Evolutionary conservation across 2,113 vertebrate genomes (phyloP).

Genomic region (Clarias batrachus): DNA sequence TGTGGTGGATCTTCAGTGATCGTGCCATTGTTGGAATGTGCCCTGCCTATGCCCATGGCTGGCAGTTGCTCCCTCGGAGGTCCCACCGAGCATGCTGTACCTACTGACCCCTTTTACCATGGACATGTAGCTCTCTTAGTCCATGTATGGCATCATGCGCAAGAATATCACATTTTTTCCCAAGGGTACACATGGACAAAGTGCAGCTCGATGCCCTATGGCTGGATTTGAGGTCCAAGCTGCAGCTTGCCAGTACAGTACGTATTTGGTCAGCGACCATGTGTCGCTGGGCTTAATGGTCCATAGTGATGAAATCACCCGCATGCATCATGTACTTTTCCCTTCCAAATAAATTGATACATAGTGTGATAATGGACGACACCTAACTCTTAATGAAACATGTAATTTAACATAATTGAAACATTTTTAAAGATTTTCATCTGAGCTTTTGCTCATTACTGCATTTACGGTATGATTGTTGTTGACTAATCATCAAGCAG

Average conservation of each 20-base stretch:
- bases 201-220: background rate
- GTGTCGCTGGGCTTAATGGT: background rate
- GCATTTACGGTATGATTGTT: constrained; percentile 8
- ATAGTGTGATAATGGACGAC: background rate
- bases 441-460: constrained; percentile 28
- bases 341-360: background rate
- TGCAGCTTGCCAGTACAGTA: background rate
- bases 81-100: constrained; percentile 21
- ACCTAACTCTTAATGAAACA: background rate
- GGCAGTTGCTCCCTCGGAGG: constrained; percentile 60
- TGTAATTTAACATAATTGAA: background rate
- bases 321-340: background rate
- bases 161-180: constrained; percentile 15
- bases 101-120: constrained; percentile 11
- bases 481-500: constrained; percentile 39
- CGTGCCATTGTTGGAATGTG: constrained; percentile 53
- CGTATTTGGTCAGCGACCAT: background rate
- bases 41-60: constrained; percentile 43
- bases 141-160: constrained; percentile 15
- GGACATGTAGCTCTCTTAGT: background rate
- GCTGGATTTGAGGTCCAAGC: background rate
- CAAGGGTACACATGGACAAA: background rate
- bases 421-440: background rate
- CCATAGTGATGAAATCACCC: background rate
- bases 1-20: background rate